Evolutionary conservation across 2,797 vertebrate species (phyloP), one percentile per base, ranked within the genome.

Genomic region (Jordanella pulchra): DNA sequence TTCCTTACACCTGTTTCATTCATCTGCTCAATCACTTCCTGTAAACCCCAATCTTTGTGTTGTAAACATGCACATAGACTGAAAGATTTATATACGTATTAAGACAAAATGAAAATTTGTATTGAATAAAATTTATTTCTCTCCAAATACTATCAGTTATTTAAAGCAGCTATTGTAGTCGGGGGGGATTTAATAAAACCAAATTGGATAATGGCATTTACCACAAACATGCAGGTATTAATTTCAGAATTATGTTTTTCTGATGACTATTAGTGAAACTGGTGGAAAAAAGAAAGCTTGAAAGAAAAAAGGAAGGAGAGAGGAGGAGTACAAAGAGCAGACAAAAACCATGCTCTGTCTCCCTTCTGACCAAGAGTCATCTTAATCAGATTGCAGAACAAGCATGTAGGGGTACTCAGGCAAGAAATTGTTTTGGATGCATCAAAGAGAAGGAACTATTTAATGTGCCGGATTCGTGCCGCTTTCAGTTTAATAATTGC

Each of bases 391-490:
- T 90, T 84, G 86, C 81, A 76, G 78, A 86, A 91, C 84, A 89
- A 92, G 86, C 85, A 79, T 87, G 83, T 86, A 87, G 42, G 84
- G 61, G 83, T 86, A 85, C 85, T 93, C 86, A 81, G 83, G 91
- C 86, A 79, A 91, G 84, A 94, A 94, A 93, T 93, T 92, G 92
- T 92, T 94, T 94, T 90, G 88, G 84, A 83, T 78, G 79, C 88
- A 84, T 89, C 68, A 35, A 71, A 71, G 87, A 72, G 82, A 89
- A 89, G 86, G 80, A 92, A 86, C 86, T 79, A 54, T 93, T 94
- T 88, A 84, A 88, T 76, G 78, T 77, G 78, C 80, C 85, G 75
- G 78, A 82, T 82, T 86, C 72, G 70, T 60, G 71, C 80, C 79
- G 80, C 75, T 83, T 80, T 81, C 50, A 2, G 68, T 86, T 85